Evolutionary conservation across 2,888 invertebrate genomes (phyloP), one percentile per base, ranked within the genome.

Genomic region (Malthinus flaveolus): DNA sequence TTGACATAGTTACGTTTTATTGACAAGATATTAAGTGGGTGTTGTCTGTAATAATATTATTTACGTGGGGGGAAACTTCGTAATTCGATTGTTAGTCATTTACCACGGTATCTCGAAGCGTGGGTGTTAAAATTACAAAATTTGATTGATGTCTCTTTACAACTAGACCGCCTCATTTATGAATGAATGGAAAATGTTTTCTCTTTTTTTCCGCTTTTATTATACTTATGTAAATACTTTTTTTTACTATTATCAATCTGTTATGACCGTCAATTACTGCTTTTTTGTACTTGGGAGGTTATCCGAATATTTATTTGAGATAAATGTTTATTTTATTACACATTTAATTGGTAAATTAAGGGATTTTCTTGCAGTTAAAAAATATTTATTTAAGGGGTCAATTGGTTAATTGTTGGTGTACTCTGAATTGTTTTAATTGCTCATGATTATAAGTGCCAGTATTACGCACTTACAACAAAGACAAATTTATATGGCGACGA

Each of bases 391-490:
- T 13, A 49, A 35, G 49, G 32, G 45, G 48, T 58, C 49, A 58
- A 58, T 58, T 58, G 33, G 35, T 48, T 58, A 58, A 53, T 58
- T 58, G 39, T 39, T 55, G 23, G 32, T 47, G 55, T 55, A 32
- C 59, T 36, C 35, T 44, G 39, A 59, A 59, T 55, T 55, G 59
- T 55, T 59, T 55, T 59, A 59, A 59, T 59, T 59, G 47, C 34
- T 47, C 55, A 44, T 55, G 32, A 59, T 59, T 54, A 53, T 33
- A 49, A 39, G 48, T 46, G 15, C 13, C 32, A 13, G 50, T n/a
- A 34, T 12, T 32, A 35, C 42, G 48, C 32, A 52, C 15, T 47
- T 39, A 15, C 31, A 47, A 48, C 48, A 39, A 12, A 15, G 3
- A 7, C 11, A 23, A 23, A 23, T 23, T 23, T 23, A 23, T 23